Percentiles rank a stretch among this genome's conserved stretches.
These are phyloP conservation scores for Brachionus asplanchnoidis DNA, from an alignment of 1,140 invertebrate genomes.

Conservation along the genomic window DNA sequence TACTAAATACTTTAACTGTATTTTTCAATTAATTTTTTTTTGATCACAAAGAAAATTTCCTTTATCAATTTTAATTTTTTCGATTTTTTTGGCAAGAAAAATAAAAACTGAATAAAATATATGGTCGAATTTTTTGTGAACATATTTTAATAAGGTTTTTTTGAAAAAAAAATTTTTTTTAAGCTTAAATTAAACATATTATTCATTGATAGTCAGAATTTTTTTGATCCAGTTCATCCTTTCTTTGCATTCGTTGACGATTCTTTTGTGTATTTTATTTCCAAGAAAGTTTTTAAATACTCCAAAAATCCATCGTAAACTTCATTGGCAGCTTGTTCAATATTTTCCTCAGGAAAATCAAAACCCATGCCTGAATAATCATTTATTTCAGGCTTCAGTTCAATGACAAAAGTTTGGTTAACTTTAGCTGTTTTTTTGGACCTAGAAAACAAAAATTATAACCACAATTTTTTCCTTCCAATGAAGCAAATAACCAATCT, in stretches of 20 bases:
- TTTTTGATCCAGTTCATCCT: neutral
- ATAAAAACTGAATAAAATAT: no score
- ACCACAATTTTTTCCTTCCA: no score
- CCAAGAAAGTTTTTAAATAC: neutral
- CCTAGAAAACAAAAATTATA: neutral
- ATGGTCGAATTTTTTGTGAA: no score
- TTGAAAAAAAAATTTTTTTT: no score
- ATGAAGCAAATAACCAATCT: neutral
- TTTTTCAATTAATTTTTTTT: no score
- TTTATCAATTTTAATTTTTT: no score
- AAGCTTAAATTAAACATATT: no score
- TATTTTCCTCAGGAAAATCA: neutral
- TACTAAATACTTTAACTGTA: no score
- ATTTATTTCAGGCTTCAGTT: neutral
- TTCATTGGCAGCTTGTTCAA: neutral
- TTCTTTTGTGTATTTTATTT: neutral
- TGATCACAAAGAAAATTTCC: no score
- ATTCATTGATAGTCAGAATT: no score
- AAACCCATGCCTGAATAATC: neutral
- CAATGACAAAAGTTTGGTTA: conserved; percentile 33
- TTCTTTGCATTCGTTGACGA: neutral
- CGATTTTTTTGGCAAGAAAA: no score
- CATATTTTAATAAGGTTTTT: no score
- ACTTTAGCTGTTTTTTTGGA: conserved; percentile 21
- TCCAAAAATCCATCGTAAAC: conserved; percentile 11